Conservation (phyloP, 2,888 invertebrate species). For the Pollenia angustigena region DNA sequence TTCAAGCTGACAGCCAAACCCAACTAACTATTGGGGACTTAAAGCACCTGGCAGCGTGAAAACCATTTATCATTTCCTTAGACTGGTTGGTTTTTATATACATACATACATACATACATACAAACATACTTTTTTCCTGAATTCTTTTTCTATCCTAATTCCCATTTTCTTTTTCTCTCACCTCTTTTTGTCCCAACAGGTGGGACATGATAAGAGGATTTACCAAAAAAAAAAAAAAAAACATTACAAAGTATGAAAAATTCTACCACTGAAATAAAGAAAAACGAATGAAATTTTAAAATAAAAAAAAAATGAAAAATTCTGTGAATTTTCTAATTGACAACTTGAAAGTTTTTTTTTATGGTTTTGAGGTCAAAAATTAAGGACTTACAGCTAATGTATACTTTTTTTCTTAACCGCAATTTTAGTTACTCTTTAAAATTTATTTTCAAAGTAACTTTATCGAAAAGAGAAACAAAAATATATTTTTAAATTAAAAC, state of each 20-base stretch:
- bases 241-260: constrained; percentile 4
- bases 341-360: constrained; percentile 62
- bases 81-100: constrained; percentile 52
- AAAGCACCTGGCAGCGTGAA: constrained; percentile 73
- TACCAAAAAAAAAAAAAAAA: constrained; percentile 36
- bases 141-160: constrained; percentile 31
- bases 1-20: constrained; percentile 66
- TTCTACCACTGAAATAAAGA: constrained; percentile 22
- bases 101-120: background rate
- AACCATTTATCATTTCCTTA: constrained; percentile 74
- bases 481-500: background rate
- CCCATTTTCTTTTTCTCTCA: background rate
- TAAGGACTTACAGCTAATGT: constrained; percentile 45
- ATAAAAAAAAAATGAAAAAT: constrained; percentile 10
- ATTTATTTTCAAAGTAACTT: background rate
- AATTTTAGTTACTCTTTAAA: background rate
- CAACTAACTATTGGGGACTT: constrained; percentile 70
- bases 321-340: constrained; percentile 58
- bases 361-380: constrained; percentile 65
- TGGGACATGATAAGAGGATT: constrained; percentile 73
- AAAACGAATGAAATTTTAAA: constrained; percentile 17
- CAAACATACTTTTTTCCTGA: background rate
- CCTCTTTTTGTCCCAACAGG: constrained; percentile 62
- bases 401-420: background rate
- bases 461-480: background rate